Conservation (phyloP, 2,797 vertebrate species). For the Pseudochirops cupreus region DNA sequence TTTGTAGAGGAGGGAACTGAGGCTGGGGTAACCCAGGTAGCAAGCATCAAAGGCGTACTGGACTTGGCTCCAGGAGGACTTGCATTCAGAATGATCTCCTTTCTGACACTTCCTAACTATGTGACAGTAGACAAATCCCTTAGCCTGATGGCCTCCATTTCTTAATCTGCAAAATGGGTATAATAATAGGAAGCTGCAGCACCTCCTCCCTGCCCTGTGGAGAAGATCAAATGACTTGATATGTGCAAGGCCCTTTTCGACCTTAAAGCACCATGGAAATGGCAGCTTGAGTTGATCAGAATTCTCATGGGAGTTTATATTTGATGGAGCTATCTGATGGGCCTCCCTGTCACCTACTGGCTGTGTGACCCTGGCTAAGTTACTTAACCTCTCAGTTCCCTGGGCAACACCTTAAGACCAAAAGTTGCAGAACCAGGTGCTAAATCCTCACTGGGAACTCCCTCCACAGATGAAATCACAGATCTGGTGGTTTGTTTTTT, state of each 20-base stretch:
- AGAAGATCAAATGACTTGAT: not conserved
- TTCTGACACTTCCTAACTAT: not conserved
- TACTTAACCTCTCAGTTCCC: not conserved
- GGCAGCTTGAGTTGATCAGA: not conserved
- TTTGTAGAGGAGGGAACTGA: not conserved
- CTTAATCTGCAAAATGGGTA: not conserved
- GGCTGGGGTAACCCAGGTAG: no score
- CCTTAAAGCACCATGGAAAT: not conserved
- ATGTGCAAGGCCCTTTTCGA: not conserved
- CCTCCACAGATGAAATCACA: not conserved
- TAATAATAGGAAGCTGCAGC: not conserved
- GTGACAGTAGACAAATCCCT: not conserved
- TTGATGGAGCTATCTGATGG: not conserved
- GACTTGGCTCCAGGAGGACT: no score
- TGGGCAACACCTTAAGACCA: not conserved
- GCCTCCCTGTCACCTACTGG: not conserved
- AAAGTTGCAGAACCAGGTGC: not conserved
- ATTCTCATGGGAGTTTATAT: not conserved
- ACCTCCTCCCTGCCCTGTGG: not conserved
- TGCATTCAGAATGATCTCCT: no score
- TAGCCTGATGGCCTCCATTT: not conserved
- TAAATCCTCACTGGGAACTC: not conserved
- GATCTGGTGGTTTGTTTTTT: not conserved
- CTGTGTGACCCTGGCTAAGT: not conserved
- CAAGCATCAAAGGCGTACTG: no score